Base-by-base conservation (phyloP, 2,797 vertebrate species). In the Melanogrammus aeglefinus region DNA sequence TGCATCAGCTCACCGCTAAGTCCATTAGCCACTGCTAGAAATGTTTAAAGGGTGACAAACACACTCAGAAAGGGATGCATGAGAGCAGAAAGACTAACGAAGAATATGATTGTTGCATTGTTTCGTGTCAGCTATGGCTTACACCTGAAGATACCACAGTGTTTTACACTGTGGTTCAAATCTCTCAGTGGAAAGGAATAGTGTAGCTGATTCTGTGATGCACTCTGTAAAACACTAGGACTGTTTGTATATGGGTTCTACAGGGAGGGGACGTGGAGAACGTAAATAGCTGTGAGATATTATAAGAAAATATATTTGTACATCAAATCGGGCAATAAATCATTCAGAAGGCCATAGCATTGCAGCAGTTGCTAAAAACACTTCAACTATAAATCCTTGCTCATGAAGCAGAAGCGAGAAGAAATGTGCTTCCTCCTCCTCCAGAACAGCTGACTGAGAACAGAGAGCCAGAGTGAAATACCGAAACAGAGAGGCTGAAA, bases 401-500 rank as follows among this genome's bases (percentile, higher is more conserved):
- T 69, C 16, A 21, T 31, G 21, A 57, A n/a, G 24, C 10, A 63
- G 72, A 79, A n/a, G 27, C 9, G 16, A 63, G 57, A 63, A 21
- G n/a, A n/a, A 63, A 63, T 63, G 21, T 21, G 4, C 63, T 27
- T 73, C 38, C 18, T 36, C 35, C 41, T 29, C 21, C 38, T 14
- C 39, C 12, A 44, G 31, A 72, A 73, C 21, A 76, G 51, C 29
- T 38, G 33, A 74, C 7, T 35, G 47, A 78, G 47, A 77, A 18
- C 3, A 79, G 8, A 71, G 8, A 71, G 10, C n/a, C 66, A 27
- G 24, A 76, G 4, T 47, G 1, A 12, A 0, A 73, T 33, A 63
- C 75, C 29, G 57, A 77, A 80, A 77, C 13, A 82, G 47, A 38
- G 75, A 69, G 69, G 79, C 77, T 76, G 77, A 84, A 74, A 66